Evolutionary conservation across 1,140 invertebrate genomes (phyloP), one percentile per base, ranked within the genome.

Genomic region (Lethrus apterus): DNA sequence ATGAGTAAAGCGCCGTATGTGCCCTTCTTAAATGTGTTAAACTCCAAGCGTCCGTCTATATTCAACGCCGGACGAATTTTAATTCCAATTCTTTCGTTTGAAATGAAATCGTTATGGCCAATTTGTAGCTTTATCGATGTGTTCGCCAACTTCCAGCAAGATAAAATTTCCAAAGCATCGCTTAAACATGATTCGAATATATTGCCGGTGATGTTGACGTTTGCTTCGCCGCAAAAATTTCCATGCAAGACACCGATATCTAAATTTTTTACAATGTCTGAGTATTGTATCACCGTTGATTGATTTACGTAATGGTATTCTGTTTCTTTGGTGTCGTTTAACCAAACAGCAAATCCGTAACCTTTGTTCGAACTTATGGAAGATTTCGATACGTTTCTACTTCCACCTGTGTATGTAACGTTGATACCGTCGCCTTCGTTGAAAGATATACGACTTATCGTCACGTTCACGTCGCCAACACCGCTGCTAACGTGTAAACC

Each of bases 341-440:
- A 70, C 87, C 86, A 93, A 1, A 92, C 70, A 1, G 87, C 81
- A 18, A 94, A 65, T n/a, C 92, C 93, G 55, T 84, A 83, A 4
- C 88, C 84, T 24, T 74, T 72, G 66, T 96, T 96, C 0, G 79
- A 93, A 49, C 74, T 83, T 31, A 91, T 64, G 10, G 76, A 82
- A 19, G 83, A 85, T 57, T 80, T 72, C 8, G 93, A 93, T 24
- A 98, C 75, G 58, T 98, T 93, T 40, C 87, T 75, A 48, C 83
- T 84, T 2, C 94, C 93, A 1, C 93, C 93, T 1, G 87, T 84
- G 46, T 90, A 89, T 0, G 92, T 94, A 2, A 97, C 84, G 57
- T 95, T 94, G 3, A 90, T 72, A 2, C 88, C 86, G 52, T 95
- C 93, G 0, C 93, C 95, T 58, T 84, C 78, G 65, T 99, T 99